Conservation (phyloP, 2,888 invertebrate species). For the Punctoribates punctum region DNA sequence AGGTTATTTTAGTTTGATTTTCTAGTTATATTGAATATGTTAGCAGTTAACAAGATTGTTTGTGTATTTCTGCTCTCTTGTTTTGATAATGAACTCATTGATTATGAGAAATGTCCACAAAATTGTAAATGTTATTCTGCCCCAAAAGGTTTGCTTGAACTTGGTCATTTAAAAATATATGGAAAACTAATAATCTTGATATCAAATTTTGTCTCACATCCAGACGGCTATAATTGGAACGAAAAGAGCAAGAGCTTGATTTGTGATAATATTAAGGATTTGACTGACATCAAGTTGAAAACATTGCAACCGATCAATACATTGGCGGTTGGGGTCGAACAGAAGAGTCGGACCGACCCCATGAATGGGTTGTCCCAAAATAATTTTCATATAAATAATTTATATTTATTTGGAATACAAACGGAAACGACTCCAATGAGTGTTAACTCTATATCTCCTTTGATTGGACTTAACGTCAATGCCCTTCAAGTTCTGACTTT, state of each 20-base stretch:
- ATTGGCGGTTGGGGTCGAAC: background rate
- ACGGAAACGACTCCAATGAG: background rate
- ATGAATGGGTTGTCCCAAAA: background rate
- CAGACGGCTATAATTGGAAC: background rate
- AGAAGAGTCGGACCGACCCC: background rate
- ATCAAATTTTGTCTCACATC: background rate
- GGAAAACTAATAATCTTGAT: too few species aligned
- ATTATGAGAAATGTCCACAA: background rate
- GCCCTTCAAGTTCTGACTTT: background rate
- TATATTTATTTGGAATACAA: background rate
- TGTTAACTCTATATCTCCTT: background rate
- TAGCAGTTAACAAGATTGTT: background rate
- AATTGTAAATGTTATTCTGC: background rate
- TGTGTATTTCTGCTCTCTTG: background rate
- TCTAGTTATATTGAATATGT: background rate
- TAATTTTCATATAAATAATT: background rate
- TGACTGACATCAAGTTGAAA: background rate
- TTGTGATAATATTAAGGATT: background rate
- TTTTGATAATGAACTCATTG: background rate
- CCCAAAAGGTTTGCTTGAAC: background rate
- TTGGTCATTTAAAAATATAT: too few species aligned
- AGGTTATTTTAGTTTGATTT: background rate
- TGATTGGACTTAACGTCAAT: background rate
- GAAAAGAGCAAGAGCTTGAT: background rate
- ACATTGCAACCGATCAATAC: background rate